These are phyloP conservation scores for Bergia sp. DNA, from an alignment of 92 coral and sea anemone species.

Conservation along the genomic window DNA sequence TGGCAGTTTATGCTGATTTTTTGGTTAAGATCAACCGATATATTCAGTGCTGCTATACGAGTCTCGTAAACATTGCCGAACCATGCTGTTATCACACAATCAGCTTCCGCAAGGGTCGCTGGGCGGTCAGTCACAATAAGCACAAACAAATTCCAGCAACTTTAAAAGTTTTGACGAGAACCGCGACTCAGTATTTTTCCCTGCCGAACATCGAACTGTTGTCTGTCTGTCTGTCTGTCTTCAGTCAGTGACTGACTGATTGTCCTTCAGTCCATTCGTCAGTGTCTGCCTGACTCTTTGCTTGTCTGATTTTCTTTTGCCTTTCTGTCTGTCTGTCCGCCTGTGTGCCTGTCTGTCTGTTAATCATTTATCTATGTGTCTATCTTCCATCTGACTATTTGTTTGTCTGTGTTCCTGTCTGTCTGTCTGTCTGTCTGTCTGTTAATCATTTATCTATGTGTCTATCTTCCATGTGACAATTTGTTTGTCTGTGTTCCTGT, in stretches of 20 bases:
- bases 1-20: not conserved
- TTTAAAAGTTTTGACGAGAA: not conserved
- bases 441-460: too few species aligned
- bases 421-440: not conserved
- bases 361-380: too few species aligned
- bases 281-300: not conserved
- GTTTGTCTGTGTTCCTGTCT: not conserved
- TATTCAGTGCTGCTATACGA: not conserved
- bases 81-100: constrained; percentile 6
- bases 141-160: not conserved
- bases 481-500: too few species aligned
- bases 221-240: not conserved
- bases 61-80: not conserved
- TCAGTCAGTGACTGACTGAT: not conserved
- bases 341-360: not conserved
- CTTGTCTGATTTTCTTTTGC: not conserved
- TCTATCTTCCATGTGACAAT: too few species aligned
- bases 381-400: not conserved
- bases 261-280: not conserved
- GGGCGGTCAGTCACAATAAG: not conserved
- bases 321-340: not conserved
- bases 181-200: too few species aligned
- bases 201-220: not conserved
- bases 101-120: not conserved
- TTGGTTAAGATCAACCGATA: not conserved